A percentile compares a stretch with the other conserved stretches of the same genome.
These are phyloP conservation scores for Drosophila borborema DNA, from an alignment of 2,888 invertebrate genomes.

Conservation along the genomic window DNA sequence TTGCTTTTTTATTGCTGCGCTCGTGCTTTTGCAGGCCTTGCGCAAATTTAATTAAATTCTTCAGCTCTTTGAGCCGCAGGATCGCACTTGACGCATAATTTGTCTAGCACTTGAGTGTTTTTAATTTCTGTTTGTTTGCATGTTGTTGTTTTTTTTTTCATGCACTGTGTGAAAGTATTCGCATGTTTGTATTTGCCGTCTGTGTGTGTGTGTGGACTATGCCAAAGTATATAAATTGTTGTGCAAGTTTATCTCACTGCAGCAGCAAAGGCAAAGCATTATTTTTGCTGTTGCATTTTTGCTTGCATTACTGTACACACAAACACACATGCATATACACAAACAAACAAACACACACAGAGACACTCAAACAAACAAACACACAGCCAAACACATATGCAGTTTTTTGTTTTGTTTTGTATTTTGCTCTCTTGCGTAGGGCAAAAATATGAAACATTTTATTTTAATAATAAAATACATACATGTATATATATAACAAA, in stretches of 20 bases:
- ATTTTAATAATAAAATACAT: neutral
- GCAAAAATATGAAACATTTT: conserved; percentile 38
- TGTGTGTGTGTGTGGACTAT: conserved; percentile 14
- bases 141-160: conserved; percentile 8
- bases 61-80: conserved; percentile 67
- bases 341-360: neutral
- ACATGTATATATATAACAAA: neutral
- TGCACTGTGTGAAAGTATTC: conserved; percentile 39
- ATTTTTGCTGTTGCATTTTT: conserved; percentile 32
- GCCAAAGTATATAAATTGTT: conserved; percentile 56
- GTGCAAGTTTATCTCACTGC: conserved; percentile 51
- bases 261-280: conserved; percentile 43
- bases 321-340: neutral
- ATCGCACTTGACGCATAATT: conserved; percentile 72
- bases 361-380: conserved; percentile 10
- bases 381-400: conserved; percentile 12
- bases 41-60: conserved; percentile 75
- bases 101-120: conserved; percentile 51
- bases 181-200: conserved; percentile 4
- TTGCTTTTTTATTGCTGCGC: neutral
- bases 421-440: conserved; percentile 11
- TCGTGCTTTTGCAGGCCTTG: conserved; percentile 24
- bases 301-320: conserved; percentile 11
- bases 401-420: neutral
- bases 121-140: conserved; percentile 6